These are phyloP conservation scores for Megaceryle alcyon DNA, from an alignment of 2,797 vertebrate species.

Conservation along the genomic window DNA sequence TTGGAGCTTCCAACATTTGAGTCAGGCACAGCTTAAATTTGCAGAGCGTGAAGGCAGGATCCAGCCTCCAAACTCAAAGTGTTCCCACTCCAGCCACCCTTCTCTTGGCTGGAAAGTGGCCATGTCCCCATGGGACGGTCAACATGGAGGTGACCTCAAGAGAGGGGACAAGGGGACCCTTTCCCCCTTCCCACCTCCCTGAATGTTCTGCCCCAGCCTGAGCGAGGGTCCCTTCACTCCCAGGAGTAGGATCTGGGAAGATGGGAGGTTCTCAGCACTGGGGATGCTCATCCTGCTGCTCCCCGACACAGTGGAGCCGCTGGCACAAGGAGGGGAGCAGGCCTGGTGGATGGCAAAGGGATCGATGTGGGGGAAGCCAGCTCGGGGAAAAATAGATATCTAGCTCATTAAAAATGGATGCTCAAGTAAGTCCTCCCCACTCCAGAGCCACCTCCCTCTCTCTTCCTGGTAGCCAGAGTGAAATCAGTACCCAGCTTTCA, in stretches of 20 bases:
- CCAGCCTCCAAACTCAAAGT: neutral
- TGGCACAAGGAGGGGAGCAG: neutral
- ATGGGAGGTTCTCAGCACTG: accelerated
- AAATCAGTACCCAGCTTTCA: constrained; percentile 52
- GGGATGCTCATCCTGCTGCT: neutral
- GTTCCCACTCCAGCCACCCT: neutral
- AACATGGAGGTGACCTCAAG: accelerated
- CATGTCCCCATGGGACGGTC: neutral
- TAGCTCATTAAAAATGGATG: constrained; percentile 71
- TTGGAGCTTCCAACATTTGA: neutral
- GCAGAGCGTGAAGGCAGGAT: neutral
- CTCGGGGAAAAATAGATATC: constrained; percentile 71
- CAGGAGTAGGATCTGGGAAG: neutral
- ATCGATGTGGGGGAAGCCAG: constrained; percentile 67
- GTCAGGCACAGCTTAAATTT: neutral
- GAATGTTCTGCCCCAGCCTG: accelerated
- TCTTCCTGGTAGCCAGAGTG: constrained; percentile 47
- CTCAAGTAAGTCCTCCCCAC: constrained; percentile 34
- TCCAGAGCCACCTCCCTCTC: constrained; percentile 58
- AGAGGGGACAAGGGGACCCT: neutral
- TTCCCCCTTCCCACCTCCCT: neutral
- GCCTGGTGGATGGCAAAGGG: neutral
- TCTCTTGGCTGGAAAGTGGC: neutral
- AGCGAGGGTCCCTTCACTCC: neutral
- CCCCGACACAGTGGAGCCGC: accelerated